Evolutionary conservation across 2,888 invertebrate species (phyloP), one percentile per base, ranked within the genome.

Genomic region (Trachelus iudaicus): DNA sequence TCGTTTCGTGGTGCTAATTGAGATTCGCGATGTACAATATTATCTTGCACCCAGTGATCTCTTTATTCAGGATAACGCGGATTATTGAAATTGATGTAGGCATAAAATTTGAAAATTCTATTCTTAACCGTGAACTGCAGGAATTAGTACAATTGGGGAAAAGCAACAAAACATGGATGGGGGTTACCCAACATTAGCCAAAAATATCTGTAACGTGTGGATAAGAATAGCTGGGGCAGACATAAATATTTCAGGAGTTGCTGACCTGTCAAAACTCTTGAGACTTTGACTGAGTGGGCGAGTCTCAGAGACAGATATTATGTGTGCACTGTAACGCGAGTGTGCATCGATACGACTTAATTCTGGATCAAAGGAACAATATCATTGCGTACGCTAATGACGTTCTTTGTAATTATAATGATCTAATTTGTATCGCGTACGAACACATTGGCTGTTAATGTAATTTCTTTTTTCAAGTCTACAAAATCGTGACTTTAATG

Each of bases 211-310:
- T 74, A 74, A 74, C 74, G 71, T 40, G 73, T 81, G 80, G 85
- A 77, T 80, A 83, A 85, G 85, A 87, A 87, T 83, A 83, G 86
- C 81, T 78, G 79, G 78, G 81, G 77, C 82, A 85, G 76, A 73
- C 74, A 37, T 87, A 87, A 87, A 87, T 87, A 84, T 84, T 84
- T 82, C 82, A 83, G 80, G 85, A 83, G 85, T 85, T 87, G 86
- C 84, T 84, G 87, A 86, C 83, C 86, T 85, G 87, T 87, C 86
- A 85, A 87, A 86, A 87, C 80, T 81, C 77, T 78, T 80, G 69
- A 73, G 78, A 82, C 83, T 82, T 81, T 76, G 83, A 82, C 79
- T 78, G 81, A 81, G 75, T 77, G 75, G 77, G 34, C 71, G 33
- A 77, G 75, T 75, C 75, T 80, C 71, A 76, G 74, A 76, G 78